phyloP scores from a whole-genome alignment of 2,113 vertebrate species.

The Neolamprologus cancellatus region DNA sequence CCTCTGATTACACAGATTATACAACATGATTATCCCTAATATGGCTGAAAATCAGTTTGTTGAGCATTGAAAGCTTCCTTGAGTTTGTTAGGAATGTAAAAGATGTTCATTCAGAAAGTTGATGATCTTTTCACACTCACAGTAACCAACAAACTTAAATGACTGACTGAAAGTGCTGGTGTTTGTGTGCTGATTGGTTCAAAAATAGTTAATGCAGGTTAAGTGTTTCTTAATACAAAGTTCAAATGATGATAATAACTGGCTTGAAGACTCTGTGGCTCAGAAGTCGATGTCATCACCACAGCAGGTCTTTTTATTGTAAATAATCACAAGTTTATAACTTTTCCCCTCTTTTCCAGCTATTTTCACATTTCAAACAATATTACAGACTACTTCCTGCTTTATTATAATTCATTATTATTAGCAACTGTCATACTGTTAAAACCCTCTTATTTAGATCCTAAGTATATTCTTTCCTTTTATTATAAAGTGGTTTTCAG shows the following conservation, averaged over 20 bases:
- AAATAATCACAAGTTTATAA: not conserved
- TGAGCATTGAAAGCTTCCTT: not conserved
- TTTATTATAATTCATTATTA: not conserved
- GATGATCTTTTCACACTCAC: not conserved
- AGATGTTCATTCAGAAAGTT: not conserved
- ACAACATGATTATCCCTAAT: not conserved
- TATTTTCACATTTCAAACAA: not conserved
- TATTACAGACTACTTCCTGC: not conserved
- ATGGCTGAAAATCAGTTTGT: not conserved
- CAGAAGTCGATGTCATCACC: not conserved
- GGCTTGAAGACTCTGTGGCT: not conserved
- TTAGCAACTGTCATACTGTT: not conserved
- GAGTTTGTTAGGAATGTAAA: not conserved
- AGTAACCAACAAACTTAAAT: not conserved
- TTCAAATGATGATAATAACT: not conserved
- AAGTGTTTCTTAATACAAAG: not conserved
- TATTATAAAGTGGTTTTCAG: not conserved
- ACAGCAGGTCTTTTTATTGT: not conserved
- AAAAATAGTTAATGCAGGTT: not conserved
- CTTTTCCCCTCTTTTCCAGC: not conserved
- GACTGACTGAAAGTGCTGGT: not conserved
- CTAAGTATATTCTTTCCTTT: not conserved
- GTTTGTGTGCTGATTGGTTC: not conserved
- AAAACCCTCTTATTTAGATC: not conserved
- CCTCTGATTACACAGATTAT: not conserved